phyloP scores from a whole-genome alignment of 2,888 invertebrate genomes.

The Asteroscopus sphinx region DNA sequence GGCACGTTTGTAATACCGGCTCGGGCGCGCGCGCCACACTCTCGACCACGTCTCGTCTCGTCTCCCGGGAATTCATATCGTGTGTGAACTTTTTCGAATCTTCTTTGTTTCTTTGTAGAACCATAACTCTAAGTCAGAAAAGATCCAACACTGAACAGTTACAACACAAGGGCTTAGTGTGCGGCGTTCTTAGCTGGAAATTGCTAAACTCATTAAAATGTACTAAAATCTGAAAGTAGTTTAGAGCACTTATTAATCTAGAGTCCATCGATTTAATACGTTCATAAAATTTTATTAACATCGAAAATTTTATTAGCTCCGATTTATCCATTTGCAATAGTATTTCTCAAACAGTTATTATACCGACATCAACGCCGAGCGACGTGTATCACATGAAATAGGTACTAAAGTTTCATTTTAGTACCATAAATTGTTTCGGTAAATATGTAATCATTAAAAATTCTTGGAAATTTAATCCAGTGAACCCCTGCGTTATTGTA shows the following conservation, averaged over 20 bases:
- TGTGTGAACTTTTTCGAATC: slow-evolving; percentile 69
- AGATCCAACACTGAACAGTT: slow-evolving; percentile 27
- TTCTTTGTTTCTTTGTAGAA: slow-evolving; percentile 62
- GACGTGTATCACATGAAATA: slow-evolving; percentile 5
- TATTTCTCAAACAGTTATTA: slow-evolving; percentile 3
- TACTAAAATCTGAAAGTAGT: slow-evolving; percentile 14
- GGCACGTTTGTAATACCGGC: slow-evolving; percentile 59
- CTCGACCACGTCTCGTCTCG: slow-evolving; percentile 52
- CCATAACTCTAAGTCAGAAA: slow-evolving; percentile 58
- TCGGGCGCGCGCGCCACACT: slow-evolving; percentile 47
- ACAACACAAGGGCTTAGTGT: slow-evolving; percentile 20
- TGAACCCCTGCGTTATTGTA: slow-evolving; percentile 24
- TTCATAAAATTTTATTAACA: slow-evolving; percentile 10
- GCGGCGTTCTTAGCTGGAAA: slow-evolving; percentile 11
- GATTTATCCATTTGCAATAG: slow-evolving; percentile 14
- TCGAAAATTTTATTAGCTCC: slow-evolving; percentile 22
- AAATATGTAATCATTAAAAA: slow-evolving; percentile 8
- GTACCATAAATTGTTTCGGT: slow-evolving; percentile 1
- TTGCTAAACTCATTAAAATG: slow-evolving; percentile 16
- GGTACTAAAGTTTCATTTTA: slow-evolving; percentile 19
- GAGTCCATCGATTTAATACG: slow-evolving; percentile 16
- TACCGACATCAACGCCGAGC: background rate
- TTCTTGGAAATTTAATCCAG: slow-evolving; percentile 23
- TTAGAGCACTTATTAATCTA: slow-evolving; percentile 13
- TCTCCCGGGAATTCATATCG: slow-evolving; percentile 68